Conservation (phyloP, 2,113 vertebrate genomes). For the Chelonoidis abingdonii region DNA sequence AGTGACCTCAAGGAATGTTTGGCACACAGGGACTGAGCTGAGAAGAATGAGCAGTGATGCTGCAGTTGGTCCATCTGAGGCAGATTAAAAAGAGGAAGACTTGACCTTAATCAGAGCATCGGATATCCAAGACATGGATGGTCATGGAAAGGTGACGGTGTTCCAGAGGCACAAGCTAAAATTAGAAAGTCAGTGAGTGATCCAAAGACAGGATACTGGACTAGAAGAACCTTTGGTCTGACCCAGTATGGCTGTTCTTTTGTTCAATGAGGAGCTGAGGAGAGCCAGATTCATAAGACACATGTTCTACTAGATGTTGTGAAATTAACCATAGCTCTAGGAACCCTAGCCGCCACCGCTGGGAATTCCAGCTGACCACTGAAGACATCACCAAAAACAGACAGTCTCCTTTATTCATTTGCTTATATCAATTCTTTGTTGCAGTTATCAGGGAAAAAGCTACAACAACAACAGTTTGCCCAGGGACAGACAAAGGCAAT, state of each 20-base stretch:
- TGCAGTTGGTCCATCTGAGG: neutral
- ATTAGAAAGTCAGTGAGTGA: neutral
- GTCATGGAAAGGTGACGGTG: neutral
- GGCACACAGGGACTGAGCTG: neutral
- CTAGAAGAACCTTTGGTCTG: too few relatives aligned
- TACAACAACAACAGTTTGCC: neutral
- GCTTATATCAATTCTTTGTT: neutral
- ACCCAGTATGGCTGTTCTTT: too few relatives aligned
- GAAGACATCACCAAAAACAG: neutral
- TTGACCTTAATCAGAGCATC: neutral
- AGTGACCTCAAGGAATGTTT: neutral
- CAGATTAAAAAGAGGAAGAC: too few relatives aligned
- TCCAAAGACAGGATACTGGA: too few relatives aligned
- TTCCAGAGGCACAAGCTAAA: neutral
- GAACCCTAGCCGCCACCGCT: neutral
- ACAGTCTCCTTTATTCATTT: fast-evolving
- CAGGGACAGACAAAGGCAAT: neutral
- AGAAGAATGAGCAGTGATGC: neutral
- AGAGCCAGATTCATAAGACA: neutral
- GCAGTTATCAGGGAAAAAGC: neutral
- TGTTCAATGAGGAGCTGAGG: neutral
- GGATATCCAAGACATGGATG: too few relatives aligned
- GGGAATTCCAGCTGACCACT: neutral
- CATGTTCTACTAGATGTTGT: neutral
- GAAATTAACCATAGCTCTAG: neutral